phyloP scores from a whole-genome alignment of 2,888 invertebrate species.

The Eucera pruinosa region DNA sequence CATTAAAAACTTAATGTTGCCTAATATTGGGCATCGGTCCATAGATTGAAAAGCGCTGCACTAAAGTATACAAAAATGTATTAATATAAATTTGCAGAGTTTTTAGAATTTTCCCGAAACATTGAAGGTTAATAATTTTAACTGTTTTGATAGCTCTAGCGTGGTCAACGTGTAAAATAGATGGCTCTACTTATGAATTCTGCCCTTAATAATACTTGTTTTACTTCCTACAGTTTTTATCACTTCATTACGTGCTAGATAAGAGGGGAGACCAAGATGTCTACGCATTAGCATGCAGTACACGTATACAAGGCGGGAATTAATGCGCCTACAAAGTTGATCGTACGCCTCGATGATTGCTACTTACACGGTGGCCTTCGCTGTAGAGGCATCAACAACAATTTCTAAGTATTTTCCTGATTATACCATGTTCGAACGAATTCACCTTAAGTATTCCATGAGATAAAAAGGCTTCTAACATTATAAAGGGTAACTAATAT shows the following conservation, averaged over 20 bases:
- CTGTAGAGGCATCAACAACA: slow-evolving; percentile 19
- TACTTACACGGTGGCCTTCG: slow-evolving; percentile 33
- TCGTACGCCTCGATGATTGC: slow-evolving; percentile 47
- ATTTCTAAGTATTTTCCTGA: slow-evolving; percentile 19
- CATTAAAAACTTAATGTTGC: no score
- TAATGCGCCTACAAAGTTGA: slow-evolving; percentile 55
- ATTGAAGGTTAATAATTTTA: no score
- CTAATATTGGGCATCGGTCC: no score
- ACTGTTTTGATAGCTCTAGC: not conserved
- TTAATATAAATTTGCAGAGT: no score
- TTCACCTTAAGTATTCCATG: not conserved
- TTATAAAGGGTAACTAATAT: not conserved
- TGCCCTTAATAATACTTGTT: not conserved
- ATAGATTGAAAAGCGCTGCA: no score
- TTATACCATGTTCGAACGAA: not conserved
- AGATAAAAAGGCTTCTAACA: no score
- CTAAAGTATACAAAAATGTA: no score
- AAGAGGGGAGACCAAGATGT: slow-evolving; percentile 11
- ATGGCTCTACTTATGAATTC: no score
- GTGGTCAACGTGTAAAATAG: no score
- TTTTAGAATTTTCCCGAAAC: no score
- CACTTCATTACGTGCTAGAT: not conserved
- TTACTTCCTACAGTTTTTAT: slow-evolving; percentile 9
- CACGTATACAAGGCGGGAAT: slow-evolving; percentile 63
- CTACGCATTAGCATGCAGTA: slow-evolving; percentile 61